Percentiles rank a stretch among this genome's conserved stretches.
Evolutionary conservation across 53 echinoderm and acorn worm genomes (phyloP).

Genomic region (Antedon mediterranea): DNA sequence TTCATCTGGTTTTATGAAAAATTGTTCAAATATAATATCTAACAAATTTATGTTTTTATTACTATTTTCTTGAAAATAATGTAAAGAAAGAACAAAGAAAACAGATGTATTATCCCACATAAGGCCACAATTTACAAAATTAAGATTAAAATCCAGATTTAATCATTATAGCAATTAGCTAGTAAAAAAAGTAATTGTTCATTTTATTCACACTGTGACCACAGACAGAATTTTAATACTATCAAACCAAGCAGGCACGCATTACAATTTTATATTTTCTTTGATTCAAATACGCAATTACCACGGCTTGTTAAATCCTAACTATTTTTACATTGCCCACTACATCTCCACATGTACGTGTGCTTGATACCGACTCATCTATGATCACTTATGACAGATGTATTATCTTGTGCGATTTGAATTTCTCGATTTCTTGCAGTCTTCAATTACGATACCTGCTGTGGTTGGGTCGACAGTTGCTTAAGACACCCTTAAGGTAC

Average conservation of each 20-base stretch:
- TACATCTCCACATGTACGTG: background rate
- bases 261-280: background rate
- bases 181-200: background rate
- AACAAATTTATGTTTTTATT: too few relatives aligned
- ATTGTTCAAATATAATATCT: too few relatives aligned
- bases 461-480: background rate
- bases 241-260: background rate
- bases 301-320: background rate
- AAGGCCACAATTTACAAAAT: too few relatives aligned
- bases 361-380: background rate
- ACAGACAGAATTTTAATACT: background rate
- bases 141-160: too few relatives aligned
- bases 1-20: too few relatives aligned
- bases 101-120: too few relatives aligned
- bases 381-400: background rate
- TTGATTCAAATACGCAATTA: background rate
- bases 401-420: background rate
- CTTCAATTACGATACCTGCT: background rate
- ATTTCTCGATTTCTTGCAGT: background rate
- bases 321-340: background rate
- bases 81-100: too few relatives aligned
- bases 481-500: background rate
- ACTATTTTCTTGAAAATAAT: too few relatives aligned
- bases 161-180: background rate
- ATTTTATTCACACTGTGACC: background rate